A percentile compares a stretch with the other conserved stretches of the same genome.
Evolutionary conservation across 2,797 vertebrate species (phyloP).

Genomic region (Tolypeutes matacus): DNA sequence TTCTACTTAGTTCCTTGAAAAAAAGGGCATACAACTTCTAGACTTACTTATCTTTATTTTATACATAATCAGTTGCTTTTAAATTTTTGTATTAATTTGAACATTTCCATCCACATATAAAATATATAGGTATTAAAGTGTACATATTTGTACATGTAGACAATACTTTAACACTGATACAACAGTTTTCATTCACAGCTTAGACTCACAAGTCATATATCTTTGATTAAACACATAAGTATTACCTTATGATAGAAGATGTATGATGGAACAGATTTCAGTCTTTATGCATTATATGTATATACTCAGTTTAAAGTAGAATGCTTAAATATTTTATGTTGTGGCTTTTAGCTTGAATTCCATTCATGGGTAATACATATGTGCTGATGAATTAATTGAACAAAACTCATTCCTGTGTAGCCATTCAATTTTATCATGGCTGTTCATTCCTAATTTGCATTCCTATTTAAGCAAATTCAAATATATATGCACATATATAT

Average conservation of each 20-base stretch:
- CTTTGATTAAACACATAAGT: neutral
- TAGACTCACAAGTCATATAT: neutral
- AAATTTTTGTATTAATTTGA: neutral
- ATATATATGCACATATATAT: neutral
- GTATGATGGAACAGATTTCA: neutral
- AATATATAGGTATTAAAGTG: neutral
- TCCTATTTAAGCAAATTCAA: slow-evolving; percentile 10
- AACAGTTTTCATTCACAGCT: neutral
- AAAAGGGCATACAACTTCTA: neutral
- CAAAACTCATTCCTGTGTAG: neutral
- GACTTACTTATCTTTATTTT: neutral
- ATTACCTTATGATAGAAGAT: neutral
- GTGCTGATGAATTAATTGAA: neutral
- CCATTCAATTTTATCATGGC: neutral
- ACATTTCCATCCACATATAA: neutral
- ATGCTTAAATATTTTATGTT: neutral
- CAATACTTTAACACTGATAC: neutral
- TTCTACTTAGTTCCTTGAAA: slow-evolving; percentile 2
- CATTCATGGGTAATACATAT: neutral
- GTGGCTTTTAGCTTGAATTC: neutral
- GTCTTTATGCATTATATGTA: neutral
- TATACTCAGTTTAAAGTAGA: neutral
- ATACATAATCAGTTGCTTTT: neutral
- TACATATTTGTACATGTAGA: neutral
- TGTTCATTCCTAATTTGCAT: neutral